Evolutionary conservation across 2,797 vertebrate species (phyloP).

Genomic region (Syngnathus rostellatus): DNA sequence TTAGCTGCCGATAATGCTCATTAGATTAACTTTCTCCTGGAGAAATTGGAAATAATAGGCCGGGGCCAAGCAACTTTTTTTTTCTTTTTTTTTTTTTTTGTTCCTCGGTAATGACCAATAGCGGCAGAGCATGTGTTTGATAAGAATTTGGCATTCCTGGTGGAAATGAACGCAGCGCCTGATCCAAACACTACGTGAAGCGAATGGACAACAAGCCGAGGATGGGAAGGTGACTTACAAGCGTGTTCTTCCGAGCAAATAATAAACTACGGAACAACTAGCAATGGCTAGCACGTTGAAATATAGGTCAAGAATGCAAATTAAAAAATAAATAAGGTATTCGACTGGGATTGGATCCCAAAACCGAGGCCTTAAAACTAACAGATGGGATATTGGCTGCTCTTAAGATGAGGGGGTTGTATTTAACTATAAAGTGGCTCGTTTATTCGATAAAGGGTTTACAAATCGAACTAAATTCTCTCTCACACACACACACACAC

Average conservation of each 20-base stretch:
- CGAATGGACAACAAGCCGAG: constrained; percentile 1
- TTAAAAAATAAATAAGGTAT: too few relatives aligned
- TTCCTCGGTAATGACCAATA: constrained; percentile 39
- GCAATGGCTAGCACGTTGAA: too few relatives aligned
- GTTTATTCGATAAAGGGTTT: constrained; percentile 28
- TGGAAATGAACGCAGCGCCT: constrained; percentile 37
- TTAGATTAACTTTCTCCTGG: constrained; percentile 77
- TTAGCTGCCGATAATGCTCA: constrained; percentile 76
- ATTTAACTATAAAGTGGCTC: constrained; percentile 45
- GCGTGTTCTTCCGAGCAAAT: too few relatives aligned
- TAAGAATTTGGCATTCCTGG: constrained; percentile 22
- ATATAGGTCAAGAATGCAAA: too few relatives aligned
- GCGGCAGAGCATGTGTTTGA: constrained; percentile 20
- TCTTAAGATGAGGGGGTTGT: too few relatives aligned
- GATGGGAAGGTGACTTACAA: constrained; percentile 1
- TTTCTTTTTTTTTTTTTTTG: constrained; percentile 26
- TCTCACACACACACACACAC: constrained; percentile 12
- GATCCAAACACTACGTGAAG: constrained; percentile 47
- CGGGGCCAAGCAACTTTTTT: constrained; percentile 15
- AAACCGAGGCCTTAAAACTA: too few relatives aligned
- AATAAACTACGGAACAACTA: not conserved
- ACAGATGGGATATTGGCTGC: too few relatives aligned
- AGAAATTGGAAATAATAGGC: constrained; percentile 72
- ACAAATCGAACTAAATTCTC: constrained; percentile 11
- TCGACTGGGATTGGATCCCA: too few relatives aligned